These are phyloP conservation scores for Uromys caudimaculatus DNA, from an alignment of 2,797 vertebrate species.

Conservation along the genomic window DNA sequence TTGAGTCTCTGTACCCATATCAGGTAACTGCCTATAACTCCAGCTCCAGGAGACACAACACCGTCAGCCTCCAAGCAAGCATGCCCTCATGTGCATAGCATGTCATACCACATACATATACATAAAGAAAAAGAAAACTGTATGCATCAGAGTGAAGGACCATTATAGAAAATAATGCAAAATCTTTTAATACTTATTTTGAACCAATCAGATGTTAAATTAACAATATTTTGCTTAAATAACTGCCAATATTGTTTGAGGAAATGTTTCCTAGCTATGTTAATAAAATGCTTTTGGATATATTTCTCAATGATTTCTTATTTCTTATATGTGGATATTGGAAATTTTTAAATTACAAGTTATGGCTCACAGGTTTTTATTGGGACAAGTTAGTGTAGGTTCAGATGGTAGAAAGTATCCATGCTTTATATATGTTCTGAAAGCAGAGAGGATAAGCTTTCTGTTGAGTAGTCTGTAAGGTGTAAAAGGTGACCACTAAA, in stretches of 20 bases:
- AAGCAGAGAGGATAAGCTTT: not conserved
- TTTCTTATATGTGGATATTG: not conserved
- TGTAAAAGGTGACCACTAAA: not conserved
- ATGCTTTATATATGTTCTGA: not conserved
- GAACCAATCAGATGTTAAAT: conserved; percentile 9
- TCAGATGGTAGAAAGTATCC: not conserved
- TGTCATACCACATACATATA: not conserved
- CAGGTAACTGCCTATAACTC: no score
- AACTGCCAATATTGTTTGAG: not conserved
- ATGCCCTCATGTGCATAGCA: not conserved
- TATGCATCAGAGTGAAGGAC: not conserved
- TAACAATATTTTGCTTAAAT: conserved; percentile 16
- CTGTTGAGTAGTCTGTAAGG: not conserved
- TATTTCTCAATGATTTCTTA: not conserved
- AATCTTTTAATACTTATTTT: conserved; percentile 25
- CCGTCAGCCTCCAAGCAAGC: not conserved
- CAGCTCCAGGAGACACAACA: not conserved
- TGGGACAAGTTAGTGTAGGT: not conserved
- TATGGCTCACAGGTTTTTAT: not conserved
- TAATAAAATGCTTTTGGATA: not conserved
- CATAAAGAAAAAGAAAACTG: not conserved
- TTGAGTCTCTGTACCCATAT: not conserved
- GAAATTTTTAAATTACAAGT: not conserved
- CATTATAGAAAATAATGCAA: conserved; percentile 4
- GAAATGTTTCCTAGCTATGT: conserved; percentile 18